Evolutionary conservation across 2,113 vertebrate species (phyloP).

Genomic region (Aptenodytes forsteri): DNA sequence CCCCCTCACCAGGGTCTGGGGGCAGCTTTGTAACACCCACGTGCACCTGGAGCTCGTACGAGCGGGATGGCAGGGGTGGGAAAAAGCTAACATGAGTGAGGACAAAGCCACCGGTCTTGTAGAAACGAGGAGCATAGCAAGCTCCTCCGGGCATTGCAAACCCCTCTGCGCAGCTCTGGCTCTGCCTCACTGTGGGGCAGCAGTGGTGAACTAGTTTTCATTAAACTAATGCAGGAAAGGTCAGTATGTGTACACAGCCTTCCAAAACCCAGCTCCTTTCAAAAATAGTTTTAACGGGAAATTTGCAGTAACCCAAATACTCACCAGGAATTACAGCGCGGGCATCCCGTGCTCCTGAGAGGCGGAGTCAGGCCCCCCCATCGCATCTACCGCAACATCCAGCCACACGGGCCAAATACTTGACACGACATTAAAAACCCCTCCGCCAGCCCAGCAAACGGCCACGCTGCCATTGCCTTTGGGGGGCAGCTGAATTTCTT

Average conservation of each 20-base stretch:
- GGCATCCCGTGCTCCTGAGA: neutral
- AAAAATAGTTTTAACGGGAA: neutral
- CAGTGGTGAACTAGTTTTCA: neutral
- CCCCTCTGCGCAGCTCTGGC: neutral
- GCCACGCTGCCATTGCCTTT: accelerated
- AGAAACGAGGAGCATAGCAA: neutral
- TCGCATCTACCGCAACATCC: neutral
- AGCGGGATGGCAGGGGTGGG: neutral
- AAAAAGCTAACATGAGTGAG: accelerated
- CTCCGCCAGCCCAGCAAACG: neutral
- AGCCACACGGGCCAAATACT: accelerated
- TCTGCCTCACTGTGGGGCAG: neutral
- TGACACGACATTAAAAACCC: neutral
- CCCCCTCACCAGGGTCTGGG: neutral
- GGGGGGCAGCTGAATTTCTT: neutral
- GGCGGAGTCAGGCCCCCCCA: neutral
- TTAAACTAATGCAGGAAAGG: neutral
- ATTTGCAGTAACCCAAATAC: neutral
- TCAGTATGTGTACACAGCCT: neutral
- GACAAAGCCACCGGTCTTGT: neutral
- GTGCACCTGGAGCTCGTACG: accelerated
- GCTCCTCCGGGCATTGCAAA: neutral
- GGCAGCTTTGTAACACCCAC: neutral
- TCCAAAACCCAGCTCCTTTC: neutral
- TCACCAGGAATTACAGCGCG: neutral